phyloP scores from a whole-genome alignment of 2,797 vertebrate species.

The Onychomys leucogaster region DNA sequence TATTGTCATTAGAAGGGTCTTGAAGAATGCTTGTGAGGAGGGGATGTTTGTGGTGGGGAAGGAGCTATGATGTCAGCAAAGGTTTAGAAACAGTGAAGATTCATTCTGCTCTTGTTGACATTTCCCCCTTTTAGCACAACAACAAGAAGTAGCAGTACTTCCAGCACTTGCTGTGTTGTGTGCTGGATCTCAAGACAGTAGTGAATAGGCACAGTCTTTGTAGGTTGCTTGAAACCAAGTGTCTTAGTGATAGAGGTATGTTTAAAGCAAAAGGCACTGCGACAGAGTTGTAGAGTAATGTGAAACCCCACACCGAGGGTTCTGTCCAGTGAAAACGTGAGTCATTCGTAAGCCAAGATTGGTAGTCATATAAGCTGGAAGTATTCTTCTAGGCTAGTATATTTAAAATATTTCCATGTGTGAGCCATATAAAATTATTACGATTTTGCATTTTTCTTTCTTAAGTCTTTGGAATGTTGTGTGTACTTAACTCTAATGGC shows the following conservation, averaged over 20 bases:
- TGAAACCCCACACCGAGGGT: background rate
- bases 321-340: background rate
- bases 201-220: background rate
- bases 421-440: background rate
- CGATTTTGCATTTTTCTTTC: background rate
- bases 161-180: background rate
- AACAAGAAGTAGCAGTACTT: background rate
- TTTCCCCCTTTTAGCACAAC: constrained; percentile 1
- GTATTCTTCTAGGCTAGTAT: background rate
- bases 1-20: background rate
- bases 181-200: background rate
- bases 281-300: background rate
- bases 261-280: constrained; percentile 11
- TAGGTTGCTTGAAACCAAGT: constrained; percentile 24
- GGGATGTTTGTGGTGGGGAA: constrained; percentile 20
- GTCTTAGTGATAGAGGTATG: background rate
- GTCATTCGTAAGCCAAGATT: constrained; percentile 27
- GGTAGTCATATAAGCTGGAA: background rate
- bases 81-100: background rate
- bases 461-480: constrained; percentile 18
- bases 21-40: constrained; percentile 24
- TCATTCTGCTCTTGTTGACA: background rate
- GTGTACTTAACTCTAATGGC: background rate
- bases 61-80: constrained; percentile 2
- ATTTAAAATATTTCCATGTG: constrained; percentile 45